Evolutionary conservation across 2,888 invertebrate species (phyloP).

Genomic region (Pseudeuparius sepicola): DNA sequence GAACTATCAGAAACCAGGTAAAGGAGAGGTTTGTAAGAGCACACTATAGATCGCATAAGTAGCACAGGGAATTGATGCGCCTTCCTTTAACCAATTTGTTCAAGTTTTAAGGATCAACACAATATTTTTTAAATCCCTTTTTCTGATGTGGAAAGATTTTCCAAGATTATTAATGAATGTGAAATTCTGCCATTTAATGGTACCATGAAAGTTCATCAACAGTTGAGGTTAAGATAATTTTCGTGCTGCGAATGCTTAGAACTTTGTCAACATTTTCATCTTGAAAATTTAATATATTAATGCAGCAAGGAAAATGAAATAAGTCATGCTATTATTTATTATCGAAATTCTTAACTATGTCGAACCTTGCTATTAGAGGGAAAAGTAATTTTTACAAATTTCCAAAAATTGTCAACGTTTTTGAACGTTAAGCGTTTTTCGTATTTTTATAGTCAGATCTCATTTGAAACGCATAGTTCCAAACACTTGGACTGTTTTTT

Average conservation of each 20-base stretch:
- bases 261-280: constrained; percentile 2
- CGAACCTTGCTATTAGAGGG: constrained; percentile 1
- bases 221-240: background rate
- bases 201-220: background rate
- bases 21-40: constrained; percentile 11
- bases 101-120: no score
- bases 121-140: no score
- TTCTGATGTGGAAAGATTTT: no score
- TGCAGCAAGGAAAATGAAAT: constrained; percentile 2
- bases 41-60: constrained; percentile 2
- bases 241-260: background rate
- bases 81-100: no score
- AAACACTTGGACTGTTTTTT: no score
- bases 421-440: no score
- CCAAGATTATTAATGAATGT: constrained; percentile 5
- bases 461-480: no score
- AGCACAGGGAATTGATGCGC: constrained; percentile 3
- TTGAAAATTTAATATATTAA: constrained; percentile 1
- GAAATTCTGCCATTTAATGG: constrained; percentile 5
- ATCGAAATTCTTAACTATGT: constrained; percentile 2
- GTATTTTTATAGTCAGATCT: no score
- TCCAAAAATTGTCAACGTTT: no score
- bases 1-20: constrained; percentile 12
- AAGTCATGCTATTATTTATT: background rate
- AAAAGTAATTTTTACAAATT: no score